These are phyloP conservation scores for Heliconius himera DNA, from an alignment of 1,140 invertebrate genomes.

Conservation along the genomic window DNA sequence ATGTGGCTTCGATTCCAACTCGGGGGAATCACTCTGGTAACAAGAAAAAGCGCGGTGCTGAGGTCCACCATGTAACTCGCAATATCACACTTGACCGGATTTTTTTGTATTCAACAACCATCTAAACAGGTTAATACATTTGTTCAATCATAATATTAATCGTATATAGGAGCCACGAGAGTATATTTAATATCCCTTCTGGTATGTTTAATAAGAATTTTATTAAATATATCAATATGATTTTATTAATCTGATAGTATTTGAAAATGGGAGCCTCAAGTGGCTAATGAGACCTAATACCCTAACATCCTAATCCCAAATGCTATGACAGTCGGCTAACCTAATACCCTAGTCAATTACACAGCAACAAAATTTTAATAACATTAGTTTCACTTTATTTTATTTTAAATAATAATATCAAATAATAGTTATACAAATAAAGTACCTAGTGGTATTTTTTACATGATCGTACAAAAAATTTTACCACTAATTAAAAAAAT, in stretches of 20 bases:
- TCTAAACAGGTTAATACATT: background rate
- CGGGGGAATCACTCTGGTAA: too few relatives aligned
- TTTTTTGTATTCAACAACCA: too few relatives aligned
- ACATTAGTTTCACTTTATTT: background rate
- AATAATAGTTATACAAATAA: too few relatives aligned
- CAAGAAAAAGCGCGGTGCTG: too few relatives aligned
- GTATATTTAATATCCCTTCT: background rate
- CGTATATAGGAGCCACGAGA: background rate
- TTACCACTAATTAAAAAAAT: too few relatives aligned
- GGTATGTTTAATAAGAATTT: background rate
- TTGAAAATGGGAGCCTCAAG: background rate
- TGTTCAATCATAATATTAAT: background rate
- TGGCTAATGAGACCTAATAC: conserved; percentile 1
- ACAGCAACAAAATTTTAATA: background rate
- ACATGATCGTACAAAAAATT: too few relatives aligned
- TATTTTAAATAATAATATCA: background rate
- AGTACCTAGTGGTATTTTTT: too few relatives aligned
- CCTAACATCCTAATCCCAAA: background rate
- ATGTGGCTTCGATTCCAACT: too few relatives aligned
- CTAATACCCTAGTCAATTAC: background rate
- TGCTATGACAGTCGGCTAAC: background rate
- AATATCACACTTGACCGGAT: too few relatives aligned
- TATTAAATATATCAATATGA: background rate
- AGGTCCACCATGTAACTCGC: too few relatives aligned
- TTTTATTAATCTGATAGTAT: background rate